Percentiles rank a stretch among this genome's conserved stretches.
Evolutionary conservation across 1,140 invertebrate genomes (phyloP).

Genomic region (Zophobas morio): DNA sequence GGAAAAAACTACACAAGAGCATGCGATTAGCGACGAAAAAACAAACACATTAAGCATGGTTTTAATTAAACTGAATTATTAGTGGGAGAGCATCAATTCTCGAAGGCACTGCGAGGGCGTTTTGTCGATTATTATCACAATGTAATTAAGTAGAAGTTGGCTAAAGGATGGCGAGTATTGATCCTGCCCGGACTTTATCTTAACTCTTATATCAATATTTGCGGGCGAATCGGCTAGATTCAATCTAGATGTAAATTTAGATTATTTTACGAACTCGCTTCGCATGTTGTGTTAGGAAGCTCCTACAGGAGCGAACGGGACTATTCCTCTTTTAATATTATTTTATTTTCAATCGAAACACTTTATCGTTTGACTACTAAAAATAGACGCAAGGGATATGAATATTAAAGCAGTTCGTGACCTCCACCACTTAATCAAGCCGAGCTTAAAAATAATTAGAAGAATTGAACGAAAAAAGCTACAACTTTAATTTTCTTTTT

Average conservation of each 20-base stretch:
- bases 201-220: conserved; percentile 42
- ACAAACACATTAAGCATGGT: conserved; percentile 21
- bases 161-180: conserved; percentile 31
- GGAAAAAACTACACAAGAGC: conserved; percentile 38
- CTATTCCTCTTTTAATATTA: no score
- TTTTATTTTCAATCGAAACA: no score
- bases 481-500: not conserved
- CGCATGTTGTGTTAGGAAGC: not conserved
- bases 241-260: conserved; percentile 36
- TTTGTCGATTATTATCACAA: conserved; percentile 41
- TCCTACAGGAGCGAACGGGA: not conserved
- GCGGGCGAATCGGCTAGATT: conserved; percentile 25
- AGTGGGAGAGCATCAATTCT: conserved; percentile 13
- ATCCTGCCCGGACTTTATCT: conserved; percentile 35
- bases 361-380: no score
- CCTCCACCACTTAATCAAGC: not conserved
- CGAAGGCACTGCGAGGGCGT: conserved; percentile 20
- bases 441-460: conserved; percentile 11
- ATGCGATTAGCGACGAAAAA: conserved; percentile 9
- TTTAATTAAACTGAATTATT: conserved; percentile 39
- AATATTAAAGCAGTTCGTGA: conserved; percentile 10
- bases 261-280: conserved; percentile 13
- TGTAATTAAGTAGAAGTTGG: conserved; percentile 41
- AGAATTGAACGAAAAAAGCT: not conserved
- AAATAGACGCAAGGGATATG: not conserved